A percentile compares a stretch with the other conserved stretches of the same genome.
These are phyloP conservation scores for Drosophila persimilis DNA, from an alignment of 1,140 invertebrate species.

Conservation along the genomic window DNA sequence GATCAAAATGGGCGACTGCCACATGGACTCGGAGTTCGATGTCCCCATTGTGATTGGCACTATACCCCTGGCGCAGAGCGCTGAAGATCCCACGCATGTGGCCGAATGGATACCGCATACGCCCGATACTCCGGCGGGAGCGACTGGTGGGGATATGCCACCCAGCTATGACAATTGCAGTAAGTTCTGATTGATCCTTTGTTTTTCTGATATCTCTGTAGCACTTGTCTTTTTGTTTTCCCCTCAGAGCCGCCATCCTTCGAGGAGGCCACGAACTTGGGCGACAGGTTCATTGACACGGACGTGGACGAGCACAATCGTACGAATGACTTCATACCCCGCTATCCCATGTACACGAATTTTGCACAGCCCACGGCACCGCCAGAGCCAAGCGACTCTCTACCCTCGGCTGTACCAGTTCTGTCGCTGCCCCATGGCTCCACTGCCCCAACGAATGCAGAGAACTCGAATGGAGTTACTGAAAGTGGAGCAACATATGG, in stretches of 20 bases:
- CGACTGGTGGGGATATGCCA: constrained; percentile 48
- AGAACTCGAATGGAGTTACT: not conserved
- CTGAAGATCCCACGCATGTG: constrained; percentile 40
- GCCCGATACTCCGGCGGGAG: constrained; percentile 65
- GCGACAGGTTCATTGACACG: constrained; percentile 63
- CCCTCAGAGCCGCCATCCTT: constrained; percentile 69
- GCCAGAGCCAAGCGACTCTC: constrained; percentile 2
- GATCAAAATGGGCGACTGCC: constrained; percentile 56
- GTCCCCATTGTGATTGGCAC: constrained; percentile 70
- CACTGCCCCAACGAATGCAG: constrained; percentile 21
- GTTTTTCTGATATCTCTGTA: not conserved
- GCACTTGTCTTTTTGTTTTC: not conserved
- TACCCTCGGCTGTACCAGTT: constrained; percentile 13
- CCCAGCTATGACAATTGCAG: constrained; percentile 69
- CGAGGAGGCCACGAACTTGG: constrained; percentile 61
- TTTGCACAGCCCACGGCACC: constrained; percentile 61
- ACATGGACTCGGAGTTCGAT: constrained; percentile 46
- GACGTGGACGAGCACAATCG: constrained; percentile 66
- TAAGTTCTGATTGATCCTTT: constrained; percentile 22
- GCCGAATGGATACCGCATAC: constrained; percentile 64
- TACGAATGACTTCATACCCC: constrained; percentile 69
- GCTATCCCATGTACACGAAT: constrained; percentile 76
- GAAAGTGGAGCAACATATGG: constrained; percentile 20
- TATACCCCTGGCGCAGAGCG: constrained; percentile 64
- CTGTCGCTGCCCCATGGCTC: constrained; percentile 22